A percentile compares a stretch with the other conserved stretches of the same genome.
Evolutionary conservation across 2,888 invertebrate genomes (phyloP).

Genomic region (Candidula unifasciata): DNA sequence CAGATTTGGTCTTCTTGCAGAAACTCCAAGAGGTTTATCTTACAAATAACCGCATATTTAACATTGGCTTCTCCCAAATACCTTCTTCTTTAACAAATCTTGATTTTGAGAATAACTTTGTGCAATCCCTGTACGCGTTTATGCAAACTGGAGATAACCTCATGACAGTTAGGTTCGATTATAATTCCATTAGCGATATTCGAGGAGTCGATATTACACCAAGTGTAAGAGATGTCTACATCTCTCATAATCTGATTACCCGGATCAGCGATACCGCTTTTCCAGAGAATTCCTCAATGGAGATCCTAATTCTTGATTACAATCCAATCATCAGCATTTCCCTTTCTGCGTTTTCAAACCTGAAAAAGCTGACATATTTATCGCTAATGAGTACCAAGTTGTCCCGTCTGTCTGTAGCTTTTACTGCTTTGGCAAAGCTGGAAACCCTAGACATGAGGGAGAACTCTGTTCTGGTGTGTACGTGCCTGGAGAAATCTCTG

Average conservation of each 20-base stretch:
- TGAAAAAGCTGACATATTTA: background rate
- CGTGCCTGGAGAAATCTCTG: constrained; percentile 4
- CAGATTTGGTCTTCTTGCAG: background rate
- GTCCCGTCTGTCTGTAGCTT: background rate
- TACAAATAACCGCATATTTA: background rate
- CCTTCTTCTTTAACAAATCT: background rate
- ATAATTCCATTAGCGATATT: background rate
- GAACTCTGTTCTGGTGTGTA: background rate
- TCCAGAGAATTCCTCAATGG: background rate
- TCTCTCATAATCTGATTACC: background rate
- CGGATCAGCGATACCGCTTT: background rate
- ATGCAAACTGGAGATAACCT: background rate
- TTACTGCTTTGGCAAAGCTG: background rate
- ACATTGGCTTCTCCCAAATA: background rate
- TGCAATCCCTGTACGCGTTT: background rate
- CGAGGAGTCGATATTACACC: background rate
- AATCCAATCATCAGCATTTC: constrained; percentile 1
- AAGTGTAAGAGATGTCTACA: background rate
- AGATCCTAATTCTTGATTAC: background rate
- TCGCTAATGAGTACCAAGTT: background rate
- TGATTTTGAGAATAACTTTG: background rate
- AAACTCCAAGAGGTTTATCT: background rate
- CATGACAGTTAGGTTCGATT: background rate
- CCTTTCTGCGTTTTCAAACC: background rate
- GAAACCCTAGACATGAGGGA: background rate